Percentiles rank a stretch among this genome's conserved stretches.
These are phyloP conservation scores for Sminthopsis crassicaudata DNA, from an alignment of 2,113 vertebrate species.

Conservation along the genomic window DNA sequence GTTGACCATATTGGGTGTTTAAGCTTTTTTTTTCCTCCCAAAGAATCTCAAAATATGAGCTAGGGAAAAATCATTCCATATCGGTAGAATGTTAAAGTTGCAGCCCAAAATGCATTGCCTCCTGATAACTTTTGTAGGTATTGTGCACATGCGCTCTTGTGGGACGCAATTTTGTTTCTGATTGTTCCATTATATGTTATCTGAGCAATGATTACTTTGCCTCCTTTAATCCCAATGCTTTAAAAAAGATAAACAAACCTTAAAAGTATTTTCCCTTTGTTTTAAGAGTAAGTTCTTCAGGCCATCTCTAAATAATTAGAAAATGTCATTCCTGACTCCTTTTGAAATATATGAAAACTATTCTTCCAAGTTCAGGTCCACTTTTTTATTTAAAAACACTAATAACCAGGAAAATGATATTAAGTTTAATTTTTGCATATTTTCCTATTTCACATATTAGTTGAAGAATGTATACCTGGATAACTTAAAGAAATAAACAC, in stretches of 20 bases:
- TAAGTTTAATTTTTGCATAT: constrained; percentile 38
- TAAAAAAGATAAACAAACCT: constrained; percentile 17
- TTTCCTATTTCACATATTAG: not conserved
- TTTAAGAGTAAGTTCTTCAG: constrained; percentile 2
- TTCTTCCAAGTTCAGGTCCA: not conserved
- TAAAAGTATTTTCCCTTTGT: not conserved
- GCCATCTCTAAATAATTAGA: constrained; percentile 14
- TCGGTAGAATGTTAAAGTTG: constrained; percentile 11
- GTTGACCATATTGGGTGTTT: not conserved
- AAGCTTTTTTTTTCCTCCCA: not conserved
- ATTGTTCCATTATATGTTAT: constrained; percentile 6
- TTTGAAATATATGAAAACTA: constrained; percentile 17
- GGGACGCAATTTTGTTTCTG: not conserved
- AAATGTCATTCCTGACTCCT: not conserved
- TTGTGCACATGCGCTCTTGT: not conserved
- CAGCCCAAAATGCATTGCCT: not conserved
- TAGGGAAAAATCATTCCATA: not conserved
- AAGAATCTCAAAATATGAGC: constrained; percentile 1
- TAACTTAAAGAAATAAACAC: constrained; percentile 71
- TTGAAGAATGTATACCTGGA: accelerated
- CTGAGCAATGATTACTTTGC: not conserved
- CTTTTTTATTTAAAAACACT: constrained; percentile 40
- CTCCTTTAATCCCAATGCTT: not conserved
- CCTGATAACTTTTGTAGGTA: constrained; percentile 16
- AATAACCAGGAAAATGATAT: constrained; percentile 11